Evolutionary conservation across 30 jellyfish, hydroid and myxozoan genomes (phyloP).

Genomic region (Euphysa ruthae): DNA sequence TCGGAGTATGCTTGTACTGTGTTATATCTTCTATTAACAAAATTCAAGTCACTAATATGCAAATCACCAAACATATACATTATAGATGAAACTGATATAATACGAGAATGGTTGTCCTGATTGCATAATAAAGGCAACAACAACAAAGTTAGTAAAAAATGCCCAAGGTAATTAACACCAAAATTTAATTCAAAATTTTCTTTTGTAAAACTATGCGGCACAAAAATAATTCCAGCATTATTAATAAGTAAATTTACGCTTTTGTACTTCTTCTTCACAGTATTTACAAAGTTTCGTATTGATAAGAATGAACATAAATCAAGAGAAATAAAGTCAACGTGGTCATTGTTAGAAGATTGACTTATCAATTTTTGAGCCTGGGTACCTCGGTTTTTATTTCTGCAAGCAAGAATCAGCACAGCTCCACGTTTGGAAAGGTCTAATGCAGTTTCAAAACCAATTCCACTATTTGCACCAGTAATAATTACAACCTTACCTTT

Average conservation of each 20-base stretch:
- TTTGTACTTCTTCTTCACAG: constrained; percentile 1
- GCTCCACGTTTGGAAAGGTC: constrained; percentile 63
- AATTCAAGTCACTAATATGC: constrained; percentile 26
- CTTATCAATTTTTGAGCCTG: constrained; percentile 35
- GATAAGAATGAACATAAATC: constrained; percentile 64
- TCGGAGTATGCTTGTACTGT: constrained; percentile 40
- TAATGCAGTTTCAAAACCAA: constrained; percentile 56
- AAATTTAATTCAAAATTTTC: constrained; percentile 73
- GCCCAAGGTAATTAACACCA: constrained; percentile 84
- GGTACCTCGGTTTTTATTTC: constrained; percentile 34
- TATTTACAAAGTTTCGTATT: constrained; percentile 37
- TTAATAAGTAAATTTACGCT: constrained; percentile 42
- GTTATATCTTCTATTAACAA: constrained; percentile 19
- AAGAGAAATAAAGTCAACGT: constrained; percentile 21
- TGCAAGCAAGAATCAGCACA: constrained; percentile 60
- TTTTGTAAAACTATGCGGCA: constrained; percentile 54
- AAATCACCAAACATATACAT: constrained; percentile 54
- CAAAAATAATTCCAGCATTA: constrained; percentile 81
- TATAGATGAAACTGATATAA: constrained; percentile 53
- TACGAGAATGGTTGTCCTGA: constrained; percentile 34
- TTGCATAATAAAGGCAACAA: constrained; percentile 41
- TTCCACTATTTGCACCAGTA: constrained; percentile 87
- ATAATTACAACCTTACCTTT: constrained; percentile 49
- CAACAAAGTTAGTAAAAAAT: constrained; percentile 57
- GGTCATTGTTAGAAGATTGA: neutral